Percentiles rank a stretch among this genome's conserved stretches.
phyloP scores from a whole-genome alignment of 2,113 vertebrate species.

The Chlamydotis undulata region DNA sequence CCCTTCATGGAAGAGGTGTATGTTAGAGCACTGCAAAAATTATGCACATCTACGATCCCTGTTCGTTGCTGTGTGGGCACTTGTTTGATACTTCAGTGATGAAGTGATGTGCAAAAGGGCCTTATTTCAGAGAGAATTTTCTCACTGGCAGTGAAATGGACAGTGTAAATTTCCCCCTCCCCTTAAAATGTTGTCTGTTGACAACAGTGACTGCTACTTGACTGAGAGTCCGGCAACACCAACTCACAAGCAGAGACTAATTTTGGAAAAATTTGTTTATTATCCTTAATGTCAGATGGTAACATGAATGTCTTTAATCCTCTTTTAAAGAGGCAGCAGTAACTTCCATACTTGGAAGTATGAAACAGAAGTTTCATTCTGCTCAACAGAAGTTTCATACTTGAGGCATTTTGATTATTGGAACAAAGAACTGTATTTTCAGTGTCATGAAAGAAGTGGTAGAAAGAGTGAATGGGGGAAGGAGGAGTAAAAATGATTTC shows the following conservation, averaged over 20 bases:
- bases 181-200: conserved; percentile 2
- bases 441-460: not conserved
- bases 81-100: not conserved
- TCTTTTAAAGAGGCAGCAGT: not conserved
- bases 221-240: not conserved
- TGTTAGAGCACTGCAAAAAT: not conserved
- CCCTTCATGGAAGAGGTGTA: not conserved
- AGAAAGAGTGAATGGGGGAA: not conserved
- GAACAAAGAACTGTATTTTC: not conserved
- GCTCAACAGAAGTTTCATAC: not conserved
- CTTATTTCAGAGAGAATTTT: not conserved
- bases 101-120: not conserved
- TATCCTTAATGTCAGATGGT: not conserved
- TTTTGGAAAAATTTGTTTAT: not conserved
- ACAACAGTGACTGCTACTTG: not conserved
- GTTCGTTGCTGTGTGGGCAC: not conserved
- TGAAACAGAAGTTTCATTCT: no score
- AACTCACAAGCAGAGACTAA: not conserved
- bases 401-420: not conserved
- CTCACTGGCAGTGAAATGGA: not conserved
- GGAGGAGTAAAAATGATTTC: not conserved
- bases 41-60: not conserved
- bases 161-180: not conserved
- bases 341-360: not conserved
- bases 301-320: not conserved